These are phyloP conservation scores for Channa maculata DNA, from an alignment of 2,113 vertebrate genomes.

Conservation along the genomic window DNA sequence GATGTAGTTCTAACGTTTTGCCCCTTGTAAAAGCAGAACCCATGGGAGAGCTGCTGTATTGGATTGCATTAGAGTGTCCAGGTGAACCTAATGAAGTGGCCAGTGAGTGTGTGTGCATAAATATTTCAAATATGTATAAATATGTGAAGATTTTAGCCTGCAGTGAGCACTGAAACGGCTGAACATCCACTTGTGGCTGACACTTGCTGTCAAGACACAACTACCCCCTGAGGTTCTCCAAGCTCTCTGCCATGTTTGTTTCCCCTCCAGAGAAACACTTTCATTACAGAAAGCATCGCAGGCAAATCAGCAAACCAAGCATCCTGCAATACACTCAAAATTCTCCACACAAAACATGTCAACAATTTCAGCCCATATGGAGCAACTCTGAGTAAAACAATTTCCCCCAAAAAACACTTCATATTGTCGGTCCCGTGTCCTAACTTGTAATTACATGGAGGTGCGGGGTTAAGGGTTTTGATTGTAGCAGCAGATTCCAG, in stretches of 20 bases:
- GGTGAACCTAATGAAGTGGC: too few relatives aligned
- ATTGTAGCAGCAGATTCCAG: slow-evolving; percentile 78
- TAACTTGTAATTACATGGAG: slow-evolving; percentile 61
- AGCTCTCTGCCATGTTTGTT: slow-evolving; percentile 46
- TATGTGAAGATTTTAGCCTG: neutral
- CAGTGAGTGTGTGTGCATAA: too few relatives aligned
- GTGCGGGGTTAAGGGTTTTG: slow-evolving; percentile 71
- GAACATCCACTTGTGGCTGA: slow-evolving; percentile 34
- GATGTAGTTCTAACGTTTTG: too few relatives aligned
- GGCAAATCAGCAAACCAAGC: slow-evolving; percentile 53
- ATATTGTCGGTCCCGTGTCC: slow-evolving; percentile 37
- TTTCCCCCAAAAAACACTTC: slow-evolving; percentile 38
- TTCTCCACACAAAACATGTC: slow-evolving; percentile 9
- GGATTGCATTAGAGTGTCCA: too few relatives aligned
- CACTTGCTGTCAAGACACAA: slow-evolving; percentile 33
- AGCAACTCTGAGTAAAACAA: slow-evolving; percentile 42
- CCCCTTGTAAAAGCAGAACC: too few relatives aligned
- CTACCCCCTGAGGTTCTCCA: slow-evolving; percentile 29
- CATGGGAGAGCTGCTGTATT: too few relatives aligned
- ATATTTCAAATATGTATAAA: too few relatives aligned
- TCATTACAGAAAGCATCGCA: slow-evolving; percentile 40
- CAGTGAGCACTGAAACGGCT: neutral
- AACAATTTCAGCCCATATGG: slow-evolving; percentile 38
- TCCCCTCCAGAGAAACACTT: slow-evolving; percentile 36
- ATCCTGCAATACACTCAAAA: slow-evolving; percentile 31